Base-by-base conservation (phyloP, 2,113 vertebrate genomes). In the Peromyscus maniculatus region DNA sequence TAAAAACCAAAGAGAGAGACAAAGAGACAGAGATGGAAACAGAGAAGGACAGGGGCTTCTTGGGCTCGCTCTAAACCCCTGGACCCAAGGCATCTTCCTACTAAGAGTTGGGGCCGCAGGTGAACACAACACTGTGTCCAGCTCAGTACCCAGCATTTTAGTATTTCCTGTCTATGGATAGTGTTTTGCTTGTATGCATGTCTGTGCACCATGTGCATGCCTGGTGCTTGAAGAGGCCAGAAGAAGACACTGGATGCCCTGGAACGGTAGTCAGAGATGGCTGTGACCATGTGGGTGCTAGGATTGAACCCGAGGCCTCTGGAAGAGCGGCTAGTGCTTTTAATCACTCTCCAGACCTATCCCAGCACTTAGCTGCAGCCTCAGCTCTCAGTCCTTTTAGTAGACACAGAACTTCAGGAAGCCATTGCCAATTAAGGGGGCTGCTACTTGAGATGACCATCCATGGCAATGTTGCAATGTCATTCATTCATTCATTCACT, bases 331-430 rank as follows among this genome's bases (percentile, higher is more conserved):
- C n/a, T 1, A 7, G 22, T 66, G n/a, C 83, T 46, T 66, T 66
- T 8, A 66, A 67, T 21, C 28, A 46, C 39, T 33, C 84, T 87
- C 43, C 64, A 67, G 64, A 64, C 62, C 39, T 92, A 93, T 22
- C 24, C 67, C 46, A 17, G 55, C 22, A 46, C 69, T 77, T 67
- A 86, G 80, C 86, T 69, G 87, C 24, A 67, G 66, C 66, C 72
- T 96, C 86, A 43, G 64, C 62, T 64, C 62, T 64, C 22, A 91
- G 69, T 46, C 87, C 62, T 57, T 33, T 83, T 39, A 59, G 36
- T 9, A 89, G 84, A 95, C 57, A 19, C 66, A 94, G 72, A 64
- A 75, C 55, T 79, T 83, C 49, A 91, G 93, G 74, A 71, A 88
- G 93, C 52, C 28, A 33, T 43, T 55, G 15, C 57, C 72, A 69